These are phyloP conservation scores for Blomia tropicalis DNA, from an alignment of 2,888 invertebrate genomes.

Conservation along the genomic window DNA sequence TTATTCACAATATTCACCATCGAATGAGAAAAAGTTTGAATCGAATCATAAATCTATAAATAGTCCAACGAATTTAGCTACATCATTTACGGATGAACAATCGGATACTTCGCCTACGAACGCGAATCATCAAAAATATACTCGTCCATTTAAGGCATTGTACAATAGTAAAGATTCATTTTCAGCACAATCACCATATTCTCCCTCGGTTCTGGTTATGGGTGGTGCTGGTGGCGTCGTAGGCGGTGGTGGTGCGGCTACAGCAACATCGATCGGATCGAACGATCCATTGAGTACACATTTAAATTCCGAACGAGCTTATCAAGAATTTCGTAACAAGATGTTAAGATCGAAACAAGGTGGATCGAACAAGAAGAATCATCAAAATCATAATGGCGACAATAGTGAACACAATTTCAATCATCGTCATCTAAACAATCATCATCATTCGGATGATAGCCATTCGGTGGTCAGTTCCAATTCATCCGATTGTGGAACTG, in stretches of 20 bases:
- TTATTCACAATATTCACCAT: not conserved
- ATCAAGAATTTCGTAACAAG: conserved; percentile 51
- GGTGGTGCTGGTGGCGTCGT: too few species aligned
- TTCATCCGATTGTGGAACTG: not conserved
- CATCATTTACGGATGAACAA: not conserved
- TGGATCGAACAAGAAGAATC: not conserved
- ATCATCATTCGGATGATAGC: not conserved
- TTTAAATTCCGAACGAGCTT: conserved; percentile 49
- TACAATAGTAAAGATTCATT: conserved; percentile 12
- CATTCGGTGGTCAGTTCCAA: not conserved
- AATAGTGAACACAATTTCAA: too few species aligned
- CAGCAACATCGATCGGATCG: conserved; percentile 8
- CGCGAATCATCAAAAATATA: conserved; percentile 25
- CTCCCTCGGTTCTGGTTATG: not conserved
- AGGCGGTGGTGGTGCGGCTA: too few species aligned
- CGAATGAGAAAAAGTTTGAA: too few species aligned
- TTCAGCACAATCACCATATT: not conserved
- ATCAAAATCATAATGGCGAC: not conserved
- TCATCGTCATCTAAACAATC: not conserved
- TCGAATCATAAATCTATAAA: too few species aligned
- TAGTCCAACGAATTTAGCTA: not conserved
- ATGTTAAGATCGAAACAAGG: conserved; percentile 35
- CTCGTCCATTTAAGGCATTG: conserved; percentile 41
- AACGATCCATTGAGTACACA: conserved; percentile 37
- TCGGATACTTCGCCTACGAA: not conserved